Evolutionary conservation across 2,888 invertebrate species (phyloP).

Genomic region (Xiphydria camelus): DNA sequence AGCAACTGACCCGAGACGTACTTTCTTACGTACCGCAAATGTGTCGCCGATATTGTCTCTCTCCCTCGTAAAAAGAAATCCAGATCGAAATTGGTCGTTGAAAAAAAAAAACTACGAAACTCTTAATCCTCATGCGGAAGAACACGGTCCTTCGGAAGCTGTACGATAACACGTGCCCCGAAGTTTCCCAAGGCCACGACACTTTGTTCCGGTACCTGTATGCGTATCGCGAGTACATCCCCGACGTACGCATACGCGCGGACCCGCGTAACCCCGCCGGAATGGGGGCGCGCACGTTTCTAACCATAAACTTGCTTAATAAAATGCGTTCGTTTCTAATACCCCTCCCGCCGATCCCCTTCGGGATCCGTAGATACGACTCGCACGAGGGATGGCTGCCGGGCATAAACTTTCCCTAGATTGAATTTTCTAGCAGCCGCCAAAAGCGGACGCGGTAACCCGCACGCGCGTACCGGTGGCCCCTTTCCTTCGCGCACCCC

Average conservation of each 20-base stretch:
- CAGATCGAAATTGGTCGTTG: no score
- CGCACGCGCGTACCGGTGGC: no score
- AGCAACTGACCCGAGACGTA: no score
- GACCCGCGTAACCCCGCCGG: background rate
- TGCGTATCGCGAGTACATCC: background rate
- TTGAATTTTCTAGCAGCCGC: constrained; percentile 38
- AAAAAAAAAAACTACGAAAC: no score
- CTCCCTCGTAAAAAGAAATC: no score
- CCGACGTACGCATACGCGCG: background rate
- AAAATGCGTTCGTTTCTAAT: constrained; percentile 46
- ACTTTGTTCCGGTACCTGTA: background rate
- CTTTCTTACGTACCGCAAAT: no score
- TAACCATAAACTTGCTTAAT: constrained; percentile 40
- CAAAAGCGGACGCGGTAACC: no score
- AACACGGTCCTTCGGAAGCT: no score
- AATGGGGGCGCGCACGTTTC: constrained; percentile 16
- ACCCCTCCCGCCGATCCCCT: constrained; percentile 21
- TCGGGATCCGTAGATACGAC: constrained; percentile 6
- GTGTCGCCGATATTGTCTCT: no score
- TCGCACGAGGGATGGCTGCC: constrained; percentile 20
- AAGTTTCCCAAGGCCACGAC: no score
- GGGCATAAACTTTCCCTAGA: constrained; percentile 42
- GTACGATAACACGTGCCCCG: no score
- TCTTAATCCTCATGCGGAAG: no score
- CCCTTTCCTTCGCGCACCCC: constrained; percentile 1